Evolutionary conservation across 2,113 vertebrate species (phyloP), one percentile per base, ranked within the genome.

Genomic region (Cricetomys ansorgei): DNA sequence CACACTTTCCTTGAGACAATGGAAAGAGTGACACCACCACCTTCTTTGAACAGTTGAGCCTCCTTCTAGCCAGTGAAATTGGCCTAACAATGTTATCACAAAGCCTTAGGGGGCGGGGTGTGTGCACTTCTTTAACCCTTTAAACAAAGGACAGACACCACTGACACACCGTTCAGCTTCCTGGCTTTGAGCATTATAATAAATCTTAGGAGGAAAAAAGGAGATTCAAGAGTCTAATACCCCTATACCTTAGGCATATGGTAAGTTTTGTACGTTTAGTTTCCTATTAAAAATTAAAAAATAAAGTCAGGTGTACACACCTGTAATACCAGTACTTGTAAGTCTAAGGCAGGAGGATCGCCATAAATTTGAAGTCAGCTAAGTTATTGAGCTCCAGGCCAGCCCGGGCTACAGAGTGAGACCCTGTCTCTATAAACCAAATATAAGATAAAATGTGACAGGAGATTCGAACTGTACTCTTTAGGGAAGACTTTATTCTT

Each of bases 1-100:
- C 86, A 94, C 31, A 80, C 45, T 89, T 91, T 79, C 43, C 92
- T 79, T 77, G 76, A 95, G 27, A 87, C 19, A 64, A 34, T 64
- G 89, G 73, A 92, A 96, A 95, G 67, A 93, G 75, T 91, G 77
- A 91, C 87, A 65, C n/a, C n/a, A n/a, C 67, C 6, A 27, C 53
- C 81, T 94, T 91, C 34, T 7, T 27, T n/a, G 43, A 62, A 16
- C 37, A 59, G 53, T 10, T 65, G 27, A 84, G 65, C 25, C 40
- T 81, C 59, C 40, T 9, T 62, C 84, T 10, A 19, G 45, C n/a
- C 64, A 2, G 45, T 92, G 55, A 77, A 64, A 73, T 0, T 75
- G n/a, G 23, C 23, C 69, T 91, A 64, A 70, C 43, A 77, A 34
- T 25, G 25, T 65, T 40, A 76, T 59, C 45, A 43, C 3, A 65